Conservation (phyloP, 2,113 vertebrate species). For the Mustela nigripes region DNA sequence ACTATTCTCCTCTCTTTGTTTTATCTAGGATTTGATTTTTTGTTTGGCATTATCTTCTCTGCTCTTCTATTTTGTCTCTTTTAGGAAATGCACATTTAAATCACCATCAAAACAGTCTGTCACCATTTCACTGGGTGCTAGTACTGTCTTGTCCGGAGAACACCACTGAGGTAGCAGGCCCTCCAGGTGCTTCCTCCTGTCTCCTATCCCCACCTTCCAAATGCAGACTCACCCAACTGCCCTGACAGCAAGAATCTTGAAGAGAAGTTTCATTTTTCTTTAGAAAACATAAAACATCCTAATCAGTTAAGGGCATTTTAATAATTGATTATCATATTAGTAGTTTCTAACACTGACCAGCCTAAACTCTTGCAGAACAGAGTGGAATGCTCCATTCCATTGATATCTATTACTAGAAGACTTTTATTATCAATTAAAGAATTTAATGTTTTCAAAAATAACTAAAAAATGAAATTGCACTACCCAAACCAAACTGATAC, state of each 20-base stretch:
- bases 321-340: neutral
- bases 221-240: neutral
- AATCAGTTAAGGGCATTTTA: neutral
- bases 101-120: neutral
- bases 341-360: neutral
- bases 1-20: neutral
- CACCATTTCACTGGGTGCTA: neutral
- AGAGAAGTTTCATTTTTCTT: neutral
- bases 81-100: neutral
- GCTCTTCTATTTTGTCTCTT: neutral
- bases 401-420: neutral
- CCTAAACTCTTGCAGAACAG: neutral
- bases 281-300: neutral
- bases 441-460: constrained; percentile 14
- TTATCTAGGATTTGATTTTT: neutral
- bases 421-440: neutral
- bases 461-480: neutral
- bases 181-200: neutral
- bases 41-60: neutral
- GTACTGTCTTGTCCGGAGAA: neutral
- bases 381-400: neutral
- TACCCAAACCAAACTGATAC: neutral
- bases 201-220: neutral
- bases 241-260: neutral
- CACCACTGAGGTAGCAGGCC: neutral